Conservation (phyloP, 2,888 invertebrate genomes). For the Sminthurides aquaticus region DNA sequence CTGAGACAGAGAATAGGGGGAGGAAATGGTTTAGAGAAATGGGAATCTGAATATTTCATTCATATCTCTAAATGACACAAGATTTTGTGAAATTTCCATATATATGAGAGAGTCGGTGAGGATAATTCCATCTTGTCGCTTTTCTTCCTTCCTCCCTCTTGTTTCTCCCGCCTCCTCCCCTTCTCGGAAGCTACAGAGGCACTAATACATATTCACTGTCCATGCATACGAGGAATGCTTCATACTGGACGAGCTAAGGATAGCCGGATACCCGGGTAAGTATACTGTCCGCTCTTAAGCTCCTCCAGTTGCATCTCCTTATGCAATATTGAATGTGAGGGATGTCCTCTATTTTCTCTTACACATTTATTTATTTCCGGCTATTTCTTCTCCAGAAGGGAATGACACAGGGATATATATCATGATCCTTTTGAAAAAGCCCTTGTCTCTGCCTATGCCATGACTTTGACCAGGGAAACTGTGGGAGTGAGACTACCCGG, state of each 20-base stretch:
- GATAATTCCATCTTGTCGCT: constrained; percentile 4
- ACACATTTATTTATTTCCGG: background rate
- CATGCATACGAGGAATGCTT: background rate
- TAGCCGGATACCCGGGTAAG: too few relatives aligned
- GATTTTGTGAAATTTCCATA: constrained; percentile 36
- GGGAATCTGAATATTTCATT: constrained; percentile 38
- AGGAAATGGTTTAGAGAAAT: constrained; percentile 16
- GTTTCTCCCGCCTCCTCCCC: background rate
- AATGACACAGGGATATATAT: too few relatives aligned
- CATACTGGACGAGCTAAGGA: too few relatives aligned
- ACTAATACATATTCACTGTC: background rate
- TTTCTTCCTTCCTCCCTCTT: background rate
- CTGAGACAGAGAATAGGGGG: too few relatives aligned
- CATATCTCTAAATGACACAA: constrained; percentile 40
- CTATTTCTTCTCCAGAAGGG: too few relatives aligned
- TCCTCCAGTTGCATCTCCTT: too few relatives aligned
- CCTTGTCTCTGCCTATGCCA: too few relatives aligned
- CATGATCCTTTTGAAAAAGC: too few relatives aligned
- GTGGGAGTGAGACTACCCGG: background rate
- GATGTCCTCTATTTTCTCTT: background rate
- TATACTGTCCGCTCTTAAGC: too few relatives aligned
- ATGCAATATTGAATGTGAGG: background rate
- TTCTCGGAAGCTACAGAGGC: too few relatives aligned
- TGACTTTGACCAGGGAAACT: too few relatives aligned
- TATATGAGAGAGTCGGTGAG: constrained; percentile 24